These are phyloP conservation scores for Myotis planiceps DNA, from an alignment of 2,797 vertebrate species.

Conservation along the genomic window DNA sequence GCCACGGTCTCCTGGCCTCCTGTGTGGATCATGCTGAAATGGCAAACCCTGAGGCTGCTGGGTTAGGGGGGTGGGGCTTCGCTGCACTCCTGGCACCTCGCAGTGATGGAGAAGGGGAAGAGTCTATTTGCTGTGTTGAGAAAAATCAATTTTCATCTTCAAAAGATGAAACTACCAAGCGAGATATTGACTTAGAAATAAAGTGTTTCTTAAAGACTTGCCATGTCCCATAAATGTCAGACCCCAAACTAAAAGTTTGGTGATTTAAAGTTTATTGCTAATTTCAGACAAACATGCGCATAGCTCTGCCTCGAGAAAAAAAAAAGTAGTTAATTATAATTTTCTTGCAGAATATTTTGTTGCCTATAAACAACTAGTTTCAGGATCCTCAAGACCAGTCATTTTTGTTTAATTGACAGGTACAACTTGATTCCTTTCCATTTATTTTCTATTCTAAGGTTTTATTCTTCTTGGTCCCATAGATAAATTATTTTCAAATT, in stretches of 20 bases:
- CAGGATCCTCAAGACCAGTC: not conserved
- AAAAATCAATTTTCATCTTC: constrained; percentile 84
- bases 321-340: not conserved
- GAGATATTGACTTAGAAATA: constrained; percentile 82
- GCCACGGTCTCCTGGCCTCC: not conserved
- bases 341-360: constrained; percentile 32
- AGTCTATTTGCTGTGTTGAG: constrained; percentile 58
- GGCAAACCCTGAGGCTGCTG: accelerated
- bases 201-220: constrained; percentile 81
- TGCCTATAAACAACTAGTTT: not conserved
- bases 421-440: not conserved
- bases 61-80: accelerated
- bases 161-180: constrained; percentile 76
- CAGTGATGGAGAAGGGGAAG: not conserved
- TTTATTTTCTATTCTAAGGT: constrained; percentile 36
- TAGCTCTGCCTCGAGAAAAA: constrained; percentile 13
- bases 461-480: constrained; percentile 21
- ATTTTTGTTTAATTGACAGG: not conserved
- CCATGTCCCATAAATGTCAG: constrained; percentile 77
- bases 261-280: constrained; percentile 73
- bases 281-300: constrained; percentile 65
- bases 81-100: not conserved
- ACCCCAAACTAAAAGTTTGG: constrained; percentile 52
- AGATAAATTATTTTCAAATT: constrained; percentile 41
- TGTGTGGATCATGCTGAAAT: not conserved